phyloP scores from a whole-genome alignment of 37 sponge, comb jelly and placozoan genomes.

The Diacarnus erythraeanus region DNA sequence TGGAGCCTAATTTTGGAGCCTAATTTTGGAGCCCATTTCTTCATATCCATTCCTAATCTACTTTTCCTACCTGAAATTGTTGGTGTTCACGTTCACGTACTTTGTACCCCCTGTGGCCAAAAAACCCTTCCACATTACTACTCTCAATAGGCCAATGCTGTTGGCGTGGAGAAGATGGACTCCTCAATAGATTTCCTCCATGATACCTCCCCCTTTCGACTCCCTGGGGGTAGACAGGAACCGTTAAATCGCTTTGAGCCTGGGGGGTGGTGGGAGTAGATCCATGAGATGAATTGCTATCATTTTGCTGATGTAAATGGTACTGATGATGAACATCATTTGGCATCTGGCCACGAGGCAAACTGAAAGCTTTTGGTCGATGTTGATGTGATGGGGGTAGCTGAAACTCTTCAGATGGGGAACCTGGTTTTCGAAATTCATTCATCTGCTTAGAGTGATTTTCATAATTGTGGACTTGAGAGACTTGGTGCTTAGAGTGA shows the following conservation, averaged over 20 bases:
- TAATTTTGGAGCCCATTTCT: no score
- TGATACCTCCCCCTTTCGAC: neutral
- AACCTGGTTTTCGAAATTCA: no score
- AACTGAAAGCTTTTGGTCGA: neutral
- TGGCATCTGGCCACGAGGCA: neutral
- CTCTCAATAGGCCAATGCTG: no score
- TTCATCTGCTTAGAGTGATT: no score
- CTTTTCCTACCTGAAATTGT: no score
- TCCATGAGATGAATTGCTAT: neutral
- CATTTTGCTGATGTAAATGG: neutral
- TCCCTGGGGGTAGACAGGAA: neutral
- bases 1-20: no score
- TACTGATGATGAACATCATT: neutral
- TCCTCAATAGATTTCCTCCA: no score
- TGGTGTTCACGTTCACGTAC: no score
- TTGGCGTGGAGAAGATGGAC: no score
- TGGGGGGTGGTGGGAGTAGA: neutral
- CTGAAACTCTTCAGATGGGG: neutral
- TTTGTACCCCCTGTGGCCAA: no score
- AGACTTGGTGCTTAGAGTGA: neutral
- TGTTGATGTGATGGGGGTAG: neutral
- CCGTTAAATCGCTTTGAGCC: neutral
- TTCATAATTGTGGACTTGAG: neutral
- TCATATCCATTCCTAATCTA: no score
- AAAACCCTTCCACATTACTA: no score